These are phyloP conservation scores for Rhinichthys klamathensis DNA, from an alignment of 2,113 vertebrate species.

Conservation along the genomic window DNA sequence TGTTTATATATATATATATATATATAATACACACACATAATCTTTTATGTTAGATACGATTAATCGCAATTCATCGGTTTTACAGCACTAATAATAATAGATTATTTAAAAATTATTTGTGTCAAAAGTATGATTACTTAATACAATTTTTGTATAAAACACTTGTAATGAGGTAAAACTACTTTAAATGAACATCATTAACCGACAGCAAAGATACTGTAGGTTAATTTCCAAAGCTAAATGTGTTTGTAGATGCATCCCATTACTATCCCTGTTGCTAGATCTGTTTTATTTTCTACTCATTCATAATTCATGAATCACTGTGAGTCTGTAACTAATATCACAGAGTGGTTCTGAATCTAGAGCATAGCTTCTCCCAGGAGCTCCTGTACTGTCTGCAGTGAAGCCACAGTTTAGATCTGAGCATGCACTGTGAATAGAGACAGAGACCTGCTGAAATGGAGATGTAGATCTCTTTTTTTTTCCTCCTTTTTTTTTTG, in stretches of 20 bases:
- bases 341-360: conserved; percentile 29
- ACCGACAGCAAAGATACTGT: neutral
- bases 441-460: neutral
- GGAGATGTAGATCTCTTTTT: neutral
- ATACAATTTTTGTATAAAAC: neutral
- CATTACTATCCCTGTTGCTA: neutral
- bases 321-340: conserved; percentile 29
- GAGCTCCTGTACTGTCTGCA: conserved; percentile 9
- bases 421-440: neutral
- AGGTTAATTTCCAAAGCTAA: neutral
- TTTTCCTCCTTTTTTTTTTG: neutral
- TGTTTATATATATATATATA: no score
- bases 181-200: neutral
- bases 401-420: neutral
- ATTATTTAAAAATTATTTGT: no score
- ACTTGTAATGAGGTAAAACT: neutral
- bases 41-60: no score
- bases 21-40: no score
- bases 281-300: neutral
- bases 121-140: neutral
- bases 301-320: conserved; percentile 40
- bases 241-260: neutral
- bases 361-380: conserved; percentile 12
- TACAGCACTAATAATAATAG: no score
- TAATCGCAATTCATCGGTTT: no score